Evolutionary conservation across 2,113 vertebrate genomes (phyloP).

Genomic region (Tachuris rubrigastra): DNA sequence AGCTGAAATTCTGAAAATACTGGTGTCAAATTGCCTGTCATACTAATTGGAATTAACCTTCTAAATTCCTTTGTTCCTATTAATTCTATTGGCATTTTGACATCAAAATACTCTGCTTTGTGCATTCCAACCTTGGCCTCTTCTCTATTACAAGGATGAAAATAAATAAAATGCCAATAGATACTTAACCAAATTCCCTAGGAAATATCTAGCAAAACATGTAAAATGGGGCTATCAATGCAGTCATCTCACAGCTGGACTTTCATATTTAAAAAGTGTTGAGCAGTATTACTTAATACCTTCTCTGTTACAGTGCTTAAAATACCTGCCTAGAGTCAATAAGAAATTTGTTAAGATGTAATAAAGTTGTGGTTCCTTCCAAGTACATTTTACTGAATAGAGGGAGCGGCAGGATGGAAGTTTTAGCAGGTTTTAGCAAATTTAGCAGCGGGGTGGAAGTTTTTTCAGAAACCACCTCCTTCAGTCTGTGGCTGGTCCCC

Average conservation of each 20-base stretch:
- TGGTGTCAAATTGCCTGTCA: neutral
- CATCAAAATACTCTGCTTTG: neutral
- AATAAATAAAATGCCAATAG: neutral
- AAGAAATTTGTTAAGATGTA: neutral
- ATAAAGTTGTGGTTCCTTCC: neutral
- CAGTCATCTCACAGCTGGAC: neutral
- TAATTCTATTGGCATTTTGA: constrained; percentile 28
- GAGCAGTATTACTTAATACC: neutral
- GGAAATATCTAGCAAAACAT: neutral
- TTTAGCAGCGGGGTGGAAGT: neutral
- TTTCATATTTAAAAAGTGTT: neutral
- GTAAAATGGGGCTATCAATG: neutral
- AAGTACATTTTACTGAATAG: neutral
- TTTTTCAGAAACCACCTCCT: neutral
- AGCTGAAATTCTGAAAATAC: constrained; percentile 36
- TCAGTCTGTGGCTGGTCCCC: neutral
- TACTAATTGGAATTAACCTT: constrained; percentile 26
- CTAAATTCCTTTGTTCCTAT: neutral
- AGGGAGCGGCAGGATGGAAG: neutral
- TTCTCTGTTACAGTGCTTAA: neutral
- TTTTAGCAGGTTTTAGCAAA: neutral
- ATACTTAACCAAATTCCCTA: neutral
- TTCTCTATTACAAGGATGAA: neutral
- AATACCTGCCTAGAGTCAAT: neutral
- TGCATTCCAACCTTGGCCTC: neutral